Conservation (phyloP, 53 echinoderm and acorn worm species). For the Stichopus horrens region DNA sequence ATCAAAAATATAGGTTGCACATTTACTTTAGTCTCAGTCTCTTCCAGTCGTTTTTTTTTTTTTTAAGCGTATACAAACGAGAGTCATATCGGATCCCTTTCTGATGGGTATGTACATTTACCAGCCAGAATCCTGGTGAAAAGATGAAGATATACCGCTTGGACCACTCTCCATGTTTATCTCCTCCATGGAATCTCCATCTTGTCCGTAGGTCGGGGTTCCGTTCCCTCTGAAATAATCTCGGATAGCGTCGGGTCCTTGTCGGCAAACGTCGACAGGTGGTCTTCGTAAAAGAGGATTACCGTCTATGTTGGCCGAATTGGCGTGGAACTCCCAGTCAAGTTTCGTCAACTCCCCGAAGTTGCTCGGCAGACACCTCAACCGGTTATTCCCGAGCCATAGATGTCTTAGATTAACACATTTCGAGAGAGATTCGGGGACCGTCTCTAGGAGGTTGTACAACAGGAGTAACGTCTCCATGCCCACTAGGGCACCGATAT, state of each 20-base stretch:
- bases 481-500: constrained; percentile 63
- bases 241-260: constrained; percentile 67
- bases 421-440: constrained; percentile 75
- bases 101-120: too few relatives aligned
- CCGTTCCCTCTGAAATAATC: constrained; percentile 56
- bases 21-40: too few relatives aligned
- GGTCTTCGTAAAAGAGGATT: constrained; percentile 70
- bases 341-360: constrained; percentile 65
- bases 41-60: too few relatives aligned
- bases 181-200: background rate
- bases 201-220: background rate
- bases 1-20: too few relatives aligned
- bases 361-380: constrained; percentile 64
- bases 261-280: constrained; percentile 76
- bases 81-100: too few relatives aligned
- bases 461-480: constrained; percentile 70
- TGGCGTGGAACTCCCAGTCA: constrained; percentile 77
- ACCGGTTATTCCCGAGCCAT: constrained; percentile 84
- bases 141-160: constrained; percentile 8
- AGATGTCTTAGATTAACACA: constrained; percentile 66
- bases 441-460: constrained; percentile 68
- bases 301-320: constrained; percentile 86
- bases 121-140: background rate
- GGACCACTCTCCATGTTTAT: background rate
- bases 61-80: too few relatives aligned